Percentiles rank a stretch among this genome's conserved stretches.
These are phyloP conservation scores for Ooceraea biroi DNA, from an alignment of 1,140 invertebrate genomes.

Conservation along the genomic window DNA sequence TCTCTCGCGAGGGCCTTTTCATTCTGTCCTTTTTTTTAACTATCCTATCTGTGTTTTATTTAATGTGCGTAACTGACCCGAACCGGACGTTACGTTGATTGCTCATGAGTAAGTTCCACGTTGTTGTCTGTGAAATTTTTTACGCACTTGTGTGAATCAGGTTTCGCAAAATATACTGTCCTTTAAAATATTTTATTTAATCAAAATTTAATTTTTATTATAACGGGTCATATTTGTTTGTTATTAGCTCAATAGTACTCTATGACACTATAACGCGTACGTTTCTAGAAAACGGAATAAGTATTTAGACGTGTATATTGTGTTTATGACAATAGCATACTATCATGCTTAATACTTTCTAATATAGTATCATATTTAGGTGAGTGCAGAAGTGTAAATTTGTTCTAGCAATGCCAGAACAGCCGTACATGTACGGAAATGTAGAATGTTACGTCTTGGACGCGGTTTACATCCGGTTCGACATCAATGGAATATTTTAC, in stretches of 20 bases:
- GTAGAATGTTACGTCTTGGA: background rate
- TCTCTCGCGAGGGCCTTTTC: background rate
- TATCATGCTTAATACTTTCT: background rate
- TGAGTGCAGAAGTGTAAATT: background rate
- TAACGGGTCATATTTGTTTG: background rate
- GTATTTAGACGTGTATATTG: background rate
- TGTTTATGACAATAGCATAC: background rate
- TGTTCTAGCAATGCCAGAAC: background rate
- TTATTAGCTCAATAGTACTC: background rate
- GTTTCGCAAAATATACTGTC: no score
- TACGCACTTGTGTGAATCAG: no score
- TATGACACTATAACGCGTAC: no score
- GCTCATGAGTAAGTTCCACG: no score
- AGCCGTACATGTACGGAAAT: background rate
- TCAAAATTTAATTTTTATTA: background rate
- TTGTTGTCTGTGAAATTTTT: no score
- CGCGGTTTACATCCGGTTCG: constrained; percentile 21
- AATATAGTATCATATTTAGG: background rate
- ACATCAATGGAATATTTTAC: background rate
- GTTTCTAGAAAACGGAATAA: no score
- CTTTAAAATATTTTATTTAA: background rate
- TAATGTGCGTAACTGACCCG: no score
- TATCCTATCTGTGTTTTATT: background rate
- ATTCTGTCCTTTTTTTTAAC: background rate
- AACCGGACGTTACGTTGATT: no score